Evolutionary conservation across 2,113 vertebrate genomes (phyloP).

Genomic region (Onychostoma macrolepis): DNA sequence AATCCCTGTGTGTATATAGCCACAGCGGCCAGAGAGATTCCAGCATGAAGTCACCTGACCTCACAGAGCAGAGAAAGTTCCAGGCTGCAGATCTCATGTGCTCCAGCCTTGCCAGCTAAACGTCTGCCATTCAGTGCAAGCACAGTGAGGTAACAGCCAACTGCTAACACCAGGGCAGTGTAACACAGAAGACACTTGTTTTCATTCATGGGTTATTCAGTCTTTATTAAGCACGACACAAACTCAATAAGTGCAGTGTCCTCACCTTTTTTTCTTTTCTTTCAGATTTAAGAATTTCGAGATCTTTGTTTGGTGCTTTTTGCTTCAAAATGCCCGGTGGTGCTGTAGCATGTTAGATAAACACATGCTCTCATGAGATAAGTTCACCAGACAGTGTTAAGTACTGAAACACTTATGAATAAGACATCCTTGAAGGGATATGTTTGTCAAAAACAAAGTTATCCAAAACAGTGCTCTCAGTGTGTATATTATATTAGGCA

Average conservation of each 20-base stretch:
- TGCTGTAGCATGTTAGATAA: conserved; percentile 31
- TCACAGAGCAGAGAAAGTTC: conserved; percentile 71
- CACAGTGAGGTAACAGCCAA: neutral
- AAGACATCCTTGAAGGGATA: neutral
- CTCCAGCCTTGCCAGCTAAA: conserved; percentile 20
- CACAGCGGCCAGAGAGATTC: conserved; percentile 56
- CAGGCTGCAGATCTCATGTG: conserved; percentile 55
- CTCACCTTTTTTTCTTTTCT: neutral
- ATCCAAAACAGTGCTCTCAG: neutral
- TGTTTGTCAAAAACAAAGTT: neutral
- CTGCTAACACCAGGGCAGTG: neutral
- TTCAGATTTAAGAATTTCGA: neutral
- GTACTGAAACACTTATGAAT: neutral
- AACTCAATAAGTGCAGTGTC: neutral
- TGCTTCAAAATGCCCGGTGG: neutral
- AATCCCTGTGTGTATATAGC: conserved; percentile 67
- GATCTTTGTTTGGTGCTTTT: neutral
- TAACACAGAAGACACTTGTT: neutral
- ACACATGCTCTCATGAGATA: conserved; percentile 26
- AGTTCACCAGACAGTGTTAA: conserved; percentile 6
- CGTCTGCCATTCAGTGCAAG: neutral
- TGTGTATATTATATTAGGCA: neutral
- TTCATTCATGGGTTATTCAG: neutral
- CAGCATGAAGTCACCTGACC: conserved; percentile 72
- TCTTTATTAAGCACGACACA: neutral